A percentile compares a stretch with the other conserved stretches of the same genome.
Conservation (phyloP, 2,888 invertebrate genomes). For the Aphodius sticticus region DNA sequence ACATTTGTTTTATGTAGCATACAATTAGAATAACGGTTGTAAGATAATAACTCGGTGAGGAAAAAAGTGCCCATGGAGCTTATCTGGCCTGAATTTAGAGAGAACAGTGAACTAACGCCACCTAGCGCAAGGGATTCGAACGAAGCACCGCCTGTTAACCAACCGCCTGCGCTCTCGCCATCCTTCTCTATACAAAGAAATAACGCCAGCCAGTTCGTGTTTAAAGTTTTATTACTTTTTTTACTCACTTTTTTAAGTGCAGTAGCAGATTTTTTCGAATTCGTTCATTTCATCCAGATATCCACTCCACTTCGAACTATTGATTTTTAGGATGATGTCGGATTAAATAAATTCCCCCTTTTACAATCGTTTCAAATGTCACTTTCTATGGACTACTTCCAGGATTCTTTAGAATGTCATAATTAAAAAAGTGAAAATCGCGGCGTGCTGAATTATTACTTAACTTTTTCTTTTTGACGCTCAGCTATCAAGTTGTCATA, state of each 20-base stretch:
- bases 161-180: not conserved
- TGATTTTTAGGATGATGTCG: too few relatives aligned
- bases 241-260: not conserved
- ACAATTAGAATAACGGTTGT: too few relatives aligned
- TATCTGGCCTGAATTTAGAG: not conserved
- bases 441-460: not conserved
- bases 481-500: not conserved
- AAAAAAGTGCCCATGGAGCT: too few relatives aligned
- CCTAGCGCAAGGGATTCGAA: not conserved
- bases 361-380: not conserved
- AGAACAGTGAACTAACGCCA: not conserved
- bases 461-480: not conserved
- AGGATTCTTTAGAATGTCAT: not conserved
- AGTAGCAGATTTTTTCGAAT: not conserved
- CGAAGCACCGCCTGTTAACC: not conserved
- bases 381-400: not conserved
- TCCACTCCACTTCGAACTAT: too few relatives aligned
- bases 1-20: too few relatives aligned
- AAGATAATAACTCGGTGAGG: too few relatives aligned
- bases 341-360: too few relatives aligned
- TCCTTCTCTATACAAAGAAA: not conserved
- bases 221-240: conserved; percentile 4
- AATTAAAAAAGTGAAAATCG: not conserved
- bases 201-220: not conserved
- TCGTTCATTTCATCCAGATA: not conserved